Conservation (phyloP, 2,888 invertebrate genomes). For the Plebejus melissa region DNA sequence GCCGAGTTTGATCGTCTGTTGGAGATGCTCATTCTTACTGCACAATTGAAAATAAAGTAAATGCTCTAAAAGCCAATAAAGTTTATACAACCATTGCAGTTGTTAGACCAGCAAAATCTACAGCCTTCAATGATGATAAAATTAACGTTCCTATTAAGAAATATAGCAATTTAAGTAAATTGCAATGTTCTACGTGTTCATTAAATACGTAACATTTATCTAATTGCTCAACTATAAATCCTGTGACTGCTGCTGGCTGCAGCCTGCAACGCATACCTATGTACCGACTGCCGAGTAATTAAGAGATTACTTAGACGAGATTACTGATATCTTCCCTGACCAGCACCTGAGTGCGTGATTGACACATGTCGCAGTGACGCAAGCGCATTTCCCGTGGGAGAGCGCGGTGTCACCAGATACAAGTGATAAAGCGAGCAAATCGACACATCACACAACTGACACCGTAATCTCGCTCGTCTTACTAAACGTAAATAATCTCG, state of each 20-base stretch:
- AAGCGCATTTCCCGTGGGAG: not conserved
- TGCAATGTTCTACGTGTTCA: not conserved
- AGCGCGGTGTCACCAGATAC: slow-evolving; percentile 5
- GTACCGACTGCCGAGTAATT: not conserved
- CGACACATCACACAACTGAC: not conserved
- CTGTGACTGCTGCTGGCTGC: not conserved
- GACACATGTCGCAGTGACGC: slow-evolving; percentile 9
- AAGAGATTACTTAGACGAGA: slow-evolving; percentile 8
- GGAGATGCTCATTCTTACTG: too few species aligned
- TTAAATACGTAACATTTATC: not conserved
- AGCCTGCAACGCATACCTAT: not conserved
- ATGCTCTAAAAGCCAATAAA: not conserved
- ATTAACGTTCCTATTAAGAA: not conserved
- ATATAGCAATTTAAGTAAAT: not conserved
- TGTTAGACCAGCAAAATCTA: not conserved
- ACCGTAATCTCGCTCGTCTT: slow-evolving; percentile 3
- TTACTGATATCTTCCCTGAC: not conserved
- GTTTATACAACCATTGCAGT: not conserved
- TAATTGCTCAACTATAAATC: slow-evolving; percentile 2
- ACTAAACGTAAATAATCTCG: not conserved
- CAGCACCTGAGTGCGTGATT: not conserved
- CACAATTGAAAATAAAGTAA: not conserved
- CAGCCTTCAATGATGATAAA: not conserved
- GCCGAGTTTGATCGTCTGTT: too few species aligned
- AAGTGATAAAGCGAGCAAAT: slow-evolving; percentile 5